These are phyloP conservation scores for Malurus cyaneus DNA, from an alignment of 2,113 vertebrate genomes.

Conservation along the genomic window DNA sequence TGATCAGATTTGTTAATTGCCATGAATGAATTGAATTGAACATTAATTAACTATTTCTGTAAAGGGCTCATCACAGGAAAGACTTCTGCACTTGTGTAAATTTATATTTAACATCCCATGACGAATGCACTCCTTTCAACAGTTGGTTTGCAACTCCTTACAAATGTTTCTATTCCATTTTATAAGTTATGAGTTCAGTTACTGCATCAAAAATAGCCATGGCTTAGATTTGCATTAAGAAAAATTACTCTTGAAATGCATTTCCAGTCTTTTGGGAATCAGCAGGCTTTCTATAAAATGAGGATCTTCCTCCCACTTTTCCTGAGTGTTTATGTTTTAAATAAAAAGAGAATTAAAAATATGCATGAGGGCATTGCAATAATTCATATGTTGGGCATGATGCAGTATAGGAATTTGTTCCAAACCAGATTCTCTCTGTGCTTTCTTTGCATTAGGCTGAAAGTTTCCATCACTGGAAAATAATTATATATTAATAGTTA, in stretches of 20 bases:
- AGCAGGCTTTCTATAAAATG: slow-evolving; percentile 30
- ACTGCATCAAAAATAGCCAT: slow-evolving; percentile 39
- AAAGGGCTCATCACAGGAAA: slow-evolving; percentile 33
- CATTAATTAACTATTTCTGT: slow-evolving; percentile 45
- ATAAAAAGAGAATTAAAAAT: slow-evolving; percentile 52
- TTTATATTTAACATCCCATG: slow-evolving; percentile 43
- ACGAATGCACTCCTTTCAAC: slow-evolving; percentile 14
- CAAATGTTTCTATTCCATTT: slow-evolving; percentile 35
- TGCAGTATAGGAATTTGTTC: slow-evolving; percentile 37
- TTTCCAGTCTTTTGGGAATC: slow-evolving; percentile 42
- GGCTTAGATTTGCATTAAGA: neutral
- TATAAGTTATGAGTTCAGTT: neutral
- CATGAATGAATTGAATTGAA: slow-evolving; percentile 16
- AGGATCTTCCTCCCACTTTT: slow-evolving; percentile 32
- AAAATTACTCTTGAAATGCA: neutral
- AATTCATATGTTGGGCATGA: neutral
- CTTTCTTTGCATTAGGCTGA: slow-evolving; percentile 24
- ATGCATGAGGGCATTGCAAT: slow-evolving; percentile 3
- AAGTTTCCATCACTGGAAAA: slow-evolving; percentile 38
- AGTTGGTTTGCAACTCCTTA: slow-evolving; percentile 35
- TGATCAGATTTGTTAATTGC: slow-evolving; percentile 25
- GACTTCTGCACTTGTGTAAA: slow-evolving; percentile 40
- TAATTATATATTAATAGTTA: neutral
- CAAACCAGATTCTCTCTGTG: slow-evolving; percentile 43
- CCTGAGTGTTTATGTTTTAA: slow-evolving; percentile 15